Evolutionary conservation across 64 coral and sea anemone genomes (phyloP).

Genomic region (Pocillopora damicornis): DNA sequence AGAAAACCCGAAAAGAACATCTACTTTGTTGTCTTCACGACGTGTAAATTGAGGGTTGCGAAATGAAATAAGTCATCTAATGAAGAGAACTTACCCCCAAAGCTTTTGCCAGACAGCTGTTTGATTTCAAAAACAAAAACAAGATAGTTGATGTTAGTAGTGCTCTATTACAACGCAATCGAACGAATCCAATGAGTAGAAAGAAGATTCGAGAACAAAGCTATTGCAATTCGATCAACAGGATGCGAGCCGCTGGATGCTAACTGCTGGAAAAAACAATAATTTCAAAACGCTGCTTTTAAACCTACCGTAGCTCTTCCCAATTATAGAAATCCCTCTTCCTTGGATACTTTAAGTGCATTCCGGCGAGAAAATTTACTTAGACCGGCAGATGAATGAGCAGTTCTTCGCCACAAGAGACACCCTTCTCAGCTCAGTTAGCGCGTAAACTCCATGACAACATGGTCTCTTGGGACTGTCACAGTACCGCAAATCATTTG

Average conservation of each 20-base stretch:
- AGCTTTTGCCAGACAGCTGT: conserved; percentile 81
- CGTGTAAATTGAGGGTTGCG: neutral
- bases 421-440: neutral
- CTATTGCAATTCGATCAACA: neutral
- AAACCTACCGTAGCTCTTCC: conserved; percentile 84
- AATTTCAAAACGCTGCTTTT: too few species aligned
- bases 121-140: neutral
- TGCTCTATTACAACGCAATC: neutral
- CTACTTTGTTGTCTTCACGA: neutral
- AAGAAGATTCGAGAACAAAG: neutral
- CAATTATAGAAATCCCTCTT: conserved; percentile 79
- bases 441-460: conserved; percentile 62
- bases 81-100: conserved; percentile 71
- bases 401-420: neutral
- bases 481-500: conserved; percentile 17
- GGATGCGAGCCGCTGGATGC: too few species aligned
- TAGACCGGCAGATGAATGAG: neutral
- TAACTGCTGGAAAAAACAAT: neutral
- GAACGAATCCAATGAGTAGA: neutral
- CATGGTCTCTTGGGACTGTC: neutral
- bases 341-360: conserved; percentile 85
- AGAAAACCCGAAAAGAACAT: neutral
- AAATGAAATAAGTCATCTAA: neutral
- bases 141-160: neutral
- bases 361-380: conserved; percentile 12